These are phyloP conservation scores for Apaloderma vittatum DNA, from an alignment of 2,113 vertebrate genomes.

Conservation along the genomic window DNA sequence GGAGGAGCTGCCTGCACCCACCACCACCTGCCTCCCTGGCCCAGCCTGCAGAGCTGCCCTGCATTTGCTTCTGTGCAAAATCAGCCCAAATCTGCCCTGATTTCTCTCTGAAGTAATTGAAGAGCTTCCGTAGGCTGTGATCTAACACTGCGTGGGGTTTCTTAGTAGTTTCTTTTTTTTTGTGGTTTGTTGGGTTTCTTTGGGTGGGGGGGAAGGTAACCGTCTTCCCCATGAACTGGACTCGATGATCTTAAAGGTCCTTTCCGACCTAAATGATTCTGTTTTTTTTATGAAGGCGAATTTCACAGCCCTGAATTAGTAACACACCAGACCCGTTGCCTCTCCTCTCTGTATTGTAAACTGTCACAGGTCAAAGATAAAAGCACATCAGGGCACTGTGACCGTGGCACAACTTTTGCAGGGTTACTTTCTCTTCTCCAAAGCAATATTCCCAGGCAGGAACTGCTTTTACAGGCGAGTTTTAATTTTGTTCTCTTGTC, in stretches of 20 bases:
- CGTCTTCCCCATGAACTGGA: background rate
- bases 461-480: background rate
- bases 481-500: background rate
- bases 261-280: too few species aligned
- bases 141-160: background rate
- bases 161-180: background rate
- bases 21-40: background rate
- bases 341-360: background rate
- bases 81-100: background rate
- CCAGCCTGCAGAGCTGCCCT: background rate
- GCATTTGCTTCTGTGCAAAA: background rate
- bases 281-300: background rate
- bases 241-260: too few species aligned
- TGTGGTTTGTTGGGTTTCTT: background rate
- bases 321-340: background rate
- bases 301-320: background rate
- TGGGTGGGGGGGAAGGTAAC: accelerated
- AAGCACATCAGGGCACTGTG: background rate
- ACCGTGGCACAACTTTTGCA: background rate
- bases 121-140: background rate
- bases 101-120: background rate
- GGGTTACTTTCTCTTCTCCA: background rate
- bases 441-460: background rate
- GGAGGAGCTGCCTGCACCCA: background rate
- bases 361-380: background rate